Evolutionary conservation across 2,797 vertebrate species (phyloP), one percentile per base, ranked within the genome.

Genomic region (Rhyacichthys aspro): DNA sequence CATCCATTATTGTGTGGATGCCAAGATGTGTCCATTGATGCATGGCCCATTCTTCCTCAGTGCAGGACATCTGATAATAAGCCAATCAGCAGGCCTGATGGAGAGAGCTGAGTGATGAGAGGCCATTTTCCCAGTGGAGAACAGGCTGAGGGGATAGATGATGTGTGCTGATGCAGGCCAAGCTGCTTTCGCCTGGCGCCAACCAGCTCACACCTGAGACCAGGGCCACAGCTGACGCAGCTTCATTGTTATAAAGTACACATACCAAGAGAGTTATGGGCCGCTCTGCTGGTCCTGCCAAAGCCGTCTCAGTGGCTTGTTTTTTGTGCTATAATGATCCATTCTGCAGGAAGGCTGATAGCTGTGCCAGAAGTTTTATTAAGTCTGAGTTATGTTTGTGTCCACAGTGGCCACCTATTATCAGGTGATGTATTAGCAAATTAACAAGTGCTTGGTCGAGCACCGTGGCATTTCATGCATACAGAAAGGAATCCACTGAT

Each of bases 1-100:
- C 53, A 48, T 6, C 36, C 23, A 33, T 39, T 8, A 11, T 11
- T 43, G 50, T 63, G 63, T 66, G 59, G 41, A 67, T 55, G 62
- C 65, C 55, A 55, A 16, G 14, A 63, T 74, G 69, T 67, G 81
- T 55, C 73, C 82, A 74, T 49, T 71, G 82, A 85, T 71, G 85
- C 82, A 67, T 75, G 44, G 67, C 74, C 73, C 64, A 74, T 81
- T 87, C 48, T 65, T 78, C 50, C 54, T 69, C 81, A 47, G 74
- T 64, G 70, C 74, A 60, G 79, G 87, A 84, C 86, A 85, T 83
- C 75, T 79, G 67, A 88, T 91, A 86, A 91, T 82, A 85, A 88
- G 84, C 84, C 90, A 90, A 88, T 90, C 87, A 86, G 67, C 10
- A n/a, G 39, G 42, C 53, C 79, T 84, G 86, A 90, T 88, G 84